Evolutionary conservation across 2,888 invertebrate species (phyloP).

Genomic region (Mythimna impura): DNA sequence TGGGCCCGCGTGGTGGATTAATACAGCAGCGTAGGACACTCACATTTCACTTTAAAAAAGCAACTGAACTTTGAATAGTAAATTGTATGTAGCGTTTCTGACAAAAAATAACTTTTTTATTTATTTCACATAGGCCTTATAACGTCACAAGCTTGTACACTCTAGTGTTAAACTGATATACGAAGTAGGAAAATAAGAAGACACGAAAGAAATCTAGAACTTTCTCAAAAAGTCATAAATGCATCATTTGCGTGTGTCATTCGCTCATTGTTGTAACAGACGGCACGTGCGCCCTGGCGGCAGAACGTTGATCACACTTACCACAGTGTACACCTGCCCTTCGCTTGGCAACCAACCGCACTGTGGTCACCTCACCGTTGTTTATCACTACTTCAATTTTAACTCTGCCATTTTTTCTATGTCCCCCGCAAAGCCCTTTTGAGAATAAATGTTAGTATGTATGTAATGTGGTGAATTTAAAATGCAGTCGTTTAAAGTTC

Average conservation of each 20-base stretch:
- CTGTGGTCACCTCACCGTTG: conserved; percentile 51
- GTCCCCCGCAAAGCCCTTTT: neutral
- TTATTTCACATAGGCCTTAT: no score
- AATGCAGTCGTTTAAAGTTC: conserved; percentile 6
- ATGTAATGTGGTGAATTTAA: conserved; percentile 1
- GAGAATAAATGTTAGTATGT: conserved; percentile 1
- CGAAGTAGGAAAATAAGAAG: neutral
- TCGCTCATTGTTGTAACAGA: conserved; percentile 57
- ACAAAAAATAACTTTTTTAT: no score
- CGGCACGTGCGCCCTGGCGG: conserved; percentile 35
- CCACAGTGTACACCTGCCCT: conserved; percentile 46
- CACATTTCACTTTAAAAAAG: no score
- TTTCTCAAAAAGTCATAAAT: conserved; percentile 26
- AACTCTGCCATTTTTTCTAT: conserved; percentile 13
- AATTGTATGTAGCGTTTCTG: neutral
- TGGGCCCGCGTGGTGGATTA: no score
- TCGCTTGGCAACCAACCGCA: conserved; percentile 39
- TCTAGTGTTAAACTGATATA: no score
- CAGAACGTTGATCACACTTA: conserved; percentile 44
- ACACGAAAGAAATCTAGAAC: conserved; percentile 14
- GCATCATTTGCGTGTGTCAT: conserved; percentile 28
- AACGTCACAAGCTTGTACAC: no score
- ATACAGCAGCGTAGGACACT: no score
- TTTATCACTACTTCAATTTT: conserved; percentile 36
- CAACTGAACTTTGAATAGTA: no score